Base-by-base conservation (phyloP, 2,797 vertebrate genomes). In the Anguilla megastoma region DNA sequence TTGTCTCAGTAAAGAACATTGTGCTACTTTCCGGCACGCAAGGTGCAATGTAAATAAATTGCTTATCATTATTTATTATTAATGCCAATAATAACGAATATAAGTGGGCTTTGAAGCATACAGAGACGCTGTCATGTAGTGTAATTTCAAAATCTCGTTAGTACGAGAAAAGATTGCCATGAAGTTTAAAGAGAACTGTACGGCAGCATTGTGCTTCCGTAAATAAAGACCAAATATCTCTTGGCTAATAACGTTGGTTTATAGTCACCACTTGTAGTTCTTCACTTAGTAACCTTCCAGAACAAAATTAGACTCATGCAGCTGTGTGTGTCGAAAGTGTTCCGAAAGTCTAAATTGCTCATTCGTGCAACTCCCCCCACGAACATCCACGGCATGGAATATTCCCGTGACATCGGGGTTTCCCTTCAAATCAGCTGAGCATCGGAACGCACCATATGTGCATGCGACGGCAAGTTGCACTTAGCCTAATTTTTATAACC, bases 401-500 rank as follows among this genome's bases (percentile, higher is more conserved):
- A 90, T 93, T 86, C 87, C 91, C 89, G 91, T 96, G 95, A 95
- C 94, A 86, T 92, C 90, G 93, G 95, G 94, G 93, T 94, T 95
- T 94, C 94, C 95, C 93, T 92, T 91, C 60, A 86, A 91, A 92
- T 95, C 95, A 94, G 94, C 94, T 95, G 95, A 94, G 91, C 88
- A 18, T 58, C 0, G 89, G 93, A 90, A 88, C 2, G 2, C 45
- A 95, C 95, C 95, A 96, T 86, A 24, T 7, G 18, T 48, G 41
- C 1, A 80, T 74, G 14, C 6, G n/a, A n/a, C n/a, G 33, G 54
- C 41, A 2, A 79, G 8, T n/a, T 21, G 2, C n/a, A n/a, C n/a
- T 41, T 30, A 27, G 66, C 80, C 58, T 45, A 36, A 27, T n/a
- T 69, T 52, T 24, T 21, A 0, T n/a, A 45, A 24, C 3, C 12